phyloP scores from a whole-genome alignment of 2,797 vertebrate genomes.

The Sebastolobus alascanus region DNA sequence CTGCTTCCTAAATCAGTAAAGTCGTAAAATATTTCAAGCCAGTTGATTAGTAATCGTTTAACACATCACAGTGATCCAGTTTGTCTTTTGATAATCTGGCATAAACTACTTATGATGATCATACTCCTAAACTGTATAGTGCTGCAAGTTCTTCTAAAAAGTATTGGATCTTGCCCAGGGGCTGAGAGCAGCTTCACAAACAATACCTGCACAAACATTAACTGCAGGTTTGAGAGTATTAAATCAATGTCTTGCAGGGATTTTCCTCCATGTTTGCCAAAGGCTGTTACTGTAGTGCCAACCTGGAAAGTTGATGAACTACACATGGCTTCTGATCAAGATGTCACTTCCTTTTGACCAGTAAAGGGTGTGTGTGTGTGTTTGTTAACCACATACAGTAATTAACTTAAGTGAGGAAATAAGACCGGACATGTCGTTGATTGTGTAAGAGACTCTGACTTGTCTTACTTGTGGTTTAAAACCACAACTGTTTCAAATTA shows the following conservation, averaged over 20 bases:
- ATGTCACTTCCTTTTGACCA: background rate
- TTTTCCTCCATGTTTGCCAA: background rate
- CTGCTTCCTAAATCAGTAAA: background rate
- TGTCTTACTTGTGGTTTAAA: constrained; percentile 28
- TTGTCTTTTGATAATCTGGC: background rate
- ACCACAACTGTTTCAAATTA: constrained; percentile 31
- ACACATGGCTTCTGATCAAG: background rate
- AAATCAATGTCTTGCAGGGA: background rate
- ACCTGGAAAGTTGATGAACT: background rate
- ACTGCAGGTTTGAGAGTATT: background rate
- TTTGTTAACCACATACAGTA: constrained; percentile 8
- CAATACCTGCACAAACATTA: background rate
- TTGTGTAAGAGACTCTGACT: background rate
- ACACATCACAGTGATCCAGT: background rate
- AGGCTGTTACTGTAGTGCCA: background rate
- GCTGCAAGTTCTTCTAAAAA: background rate
- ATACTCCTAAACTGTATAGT: background rate
- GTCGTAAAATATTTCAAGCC: background rate
- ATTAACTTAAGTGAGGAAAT: constrained; percentile 11
- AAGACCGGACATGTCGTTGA: constrained; percentile 7
- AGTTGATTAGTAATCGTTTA: background rate
- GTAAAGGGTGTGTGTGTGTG: background rate
- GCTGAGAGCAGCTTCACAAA: background rate
- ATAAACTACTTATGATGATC: background rate
- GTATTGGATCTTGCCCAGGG: background rate